Percentiles rank a stretch among this genome's conserved stretches.
phyloP scores from a whole-genome alignment of 2,888 invertebrate genomes.

The Phorcus lineatus region DNA sequence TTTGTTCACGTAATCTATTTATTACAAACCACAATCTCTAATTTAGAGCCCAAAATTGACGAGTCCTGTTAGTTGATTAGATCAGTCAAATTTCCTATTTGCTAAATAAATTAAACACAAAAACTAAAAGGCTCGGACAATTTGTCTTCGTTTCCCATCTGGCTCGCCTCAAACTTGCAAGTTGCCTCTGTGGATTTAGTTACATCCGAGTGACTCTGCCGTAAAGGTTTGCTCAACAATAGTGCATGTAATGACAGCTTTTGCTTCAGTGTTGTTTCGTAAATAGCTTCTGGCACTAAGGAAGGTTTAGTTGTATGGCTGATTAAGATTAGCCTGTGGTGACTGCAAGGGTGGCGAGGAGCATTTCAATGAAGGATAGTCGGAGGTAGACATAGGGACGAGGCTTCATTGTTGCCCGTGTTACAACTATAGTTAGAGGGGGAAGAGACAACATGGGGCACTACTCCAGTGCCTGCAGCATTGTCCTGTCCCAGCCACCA shows the following conservation, averaged over 20 bases:
- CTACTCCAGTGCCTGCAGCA: background rate
- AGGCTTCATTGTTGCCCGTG: background rate
- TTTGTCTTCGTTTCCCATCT: slow-evolving; percentile 18
- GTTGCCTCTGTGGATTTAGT: background rate
- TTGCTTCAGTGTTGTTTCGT: slow-evolving; percentile 19
- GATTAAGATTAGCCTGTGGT: slow-evolving; percentile 20
- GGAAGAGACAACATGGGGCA: background rate
- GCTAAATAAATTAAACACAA: slow-evolving; percentile 16
- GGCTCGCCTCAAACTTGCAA: background rate
- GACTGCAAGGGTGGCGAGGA: background rate
- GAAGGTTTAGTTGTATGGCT: background rate
- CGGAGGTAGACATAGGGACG: background rate
- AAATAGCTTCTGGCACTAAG: slow-evolving; percentile 15
- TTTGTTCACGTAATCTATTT: slow-evolving; percentile 15
- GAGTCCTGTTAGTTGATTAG: slow-evolving; percentile 6
- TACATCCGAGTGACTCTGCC: background rate
- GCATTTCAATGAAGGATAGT: background rate
- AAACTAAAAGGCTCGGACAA: background rate
- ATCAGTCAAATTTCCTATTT: slow-evolving; percentile 3
- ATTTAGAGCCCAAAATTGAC: slow-evolving; percentile 3
- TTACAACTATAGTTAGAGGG: background rate
- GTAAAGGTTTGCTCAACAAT: slow-evolving; percentile 14
- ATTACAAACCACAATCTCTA: slow-evolving; percentile 13
- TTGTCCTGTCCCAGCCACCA: slow-evolving; percentile 6
- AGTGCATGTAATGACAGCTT: slow-evolving; percentile 14